Conservation (phyloP, 2,888 invertebrate genomes). For the Brachyptera risi region DNA sequence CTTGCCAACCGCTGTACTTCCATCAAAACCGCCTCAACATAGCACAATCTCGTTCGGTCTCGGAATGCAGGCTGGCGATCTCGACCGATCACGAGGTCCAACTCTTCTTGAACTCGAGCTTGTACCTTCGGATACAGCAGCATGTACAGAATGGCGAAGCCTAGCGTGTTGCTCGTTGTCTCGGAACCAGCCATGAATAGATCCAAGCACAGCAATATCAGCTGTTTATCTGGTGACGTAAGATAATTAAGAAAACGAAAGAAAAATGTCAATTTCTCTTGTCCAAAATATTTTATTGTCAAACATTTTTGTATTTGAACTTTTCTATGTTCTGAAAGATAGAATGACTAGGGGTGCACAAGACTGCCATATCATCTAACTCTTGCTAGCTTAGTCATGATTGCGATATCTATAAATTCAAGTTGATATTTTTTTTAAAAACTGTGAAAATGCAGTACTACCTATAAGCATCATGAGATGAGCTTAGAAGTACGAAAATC, state of each 20-base stretch:
- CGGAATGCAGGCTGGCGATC: conserved; percentile 25
- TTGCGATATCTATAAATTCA: no score
- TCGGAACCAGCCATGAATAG: conserved; percentile 67
- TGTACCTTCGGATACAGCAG: conserved; percentile 56
- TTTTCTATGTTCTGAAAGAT: no score
- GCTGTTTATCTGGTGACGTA: conserved; percentile 45
- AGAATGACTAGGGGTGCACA: no score
- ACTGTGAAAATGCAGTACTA: no score
- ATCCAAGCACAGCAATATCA: conserved; percentile 55
- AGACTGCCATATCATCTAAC: no score
- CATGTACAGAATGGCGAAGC: conserved; percentile 56
- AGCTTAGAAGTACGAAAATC: no score
- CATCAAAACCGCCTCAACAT: conserved; percentile 47
- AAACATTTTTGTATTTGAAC: background rate
- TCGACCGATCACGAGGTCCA: conserved; percentile 28
- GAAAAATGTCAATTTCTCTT: no score
- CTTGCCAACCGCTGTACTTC: conserved; percentile 51
- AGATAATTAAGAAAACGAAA: no score
- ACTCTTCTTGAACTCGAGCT: conserved; percentile 45
- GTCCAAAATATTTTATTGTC: background rate
- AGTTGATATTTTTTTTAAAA: no score
- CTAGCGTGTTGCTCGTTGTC: conserved; percentile 62
- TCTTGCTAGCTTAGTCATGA: no score
- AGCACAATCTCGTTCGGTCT: conserved; percentile 34
- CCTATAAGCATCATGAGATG: no score